These are phyloP conservation scores for Drosophila tripunctata DNA, from an alignment of 2,888 invertebrate genomes.

Conservation along the genomic window DNA sequence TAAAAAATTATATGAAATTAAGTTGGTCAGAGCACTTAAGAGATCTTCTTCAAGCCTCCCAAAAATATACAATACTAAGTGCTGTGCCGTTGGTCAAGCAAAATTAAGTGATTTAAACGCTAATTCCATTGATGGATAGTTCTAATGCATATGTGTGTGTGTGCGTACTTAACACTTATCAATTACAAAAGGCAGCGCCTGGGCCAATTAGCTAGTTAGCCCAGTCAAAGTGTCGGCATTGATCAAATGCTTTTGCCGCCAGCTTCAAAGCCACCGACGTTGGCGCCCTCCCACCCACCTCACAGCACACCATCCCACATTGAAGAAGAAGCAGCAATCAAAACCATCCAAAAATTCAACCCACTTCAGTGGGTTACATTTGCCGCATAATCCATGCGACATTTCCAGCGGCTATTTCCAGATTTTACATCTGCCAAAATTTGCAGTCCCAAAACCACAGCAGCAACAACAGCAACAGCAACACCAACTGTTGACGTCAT, in stretches of 20 bases:
- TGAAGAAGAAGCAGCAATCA: not conserved
- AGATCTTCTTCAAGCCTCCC: slow-evolving; percentile 7
- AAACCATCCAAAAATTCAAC: not conserved
- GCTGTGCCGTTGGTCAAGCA: slow-evolving; percentile 32
- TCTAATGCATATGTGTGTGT: not conserved
- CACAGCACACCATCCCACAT: not conserved
- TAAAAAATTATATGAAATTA: slow-evolving; percentile 5
- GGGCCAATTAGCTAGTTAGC: slow-evolving; percentile 66
- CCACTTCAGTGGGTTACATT: slow-evolving; percentile 23
- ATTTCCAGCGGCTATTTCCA: slow-evolving; percentile 17
- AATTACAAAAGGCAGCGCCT: slow-evolving; percentile 74
- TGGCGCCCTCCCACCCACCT: slow-evolving; percentile 56
- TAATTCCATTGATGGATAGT: slow-evolving; percentile 71
- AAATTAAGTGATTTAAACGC: slow-evolving; percentile 31
- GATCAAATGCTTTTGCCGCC: slow-evolving; percentile 56
- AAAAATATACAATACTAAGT: not conserved
- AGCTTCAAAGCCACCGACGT: slow-evolving; percentile 58
- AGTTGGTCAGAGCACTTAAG: slow-evolving; percentile 35
- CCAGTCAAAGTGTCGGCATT: slow-evolving; percentile 55
- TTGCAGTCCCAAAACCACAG: slow-evolving; percentile 41
- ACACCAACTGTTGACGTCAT: slow-evolving; percentile 62
- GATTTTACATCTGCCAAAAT: slow-evolving; percentile 60
- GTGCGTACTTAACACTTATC: slow-evolving; percentile 50
- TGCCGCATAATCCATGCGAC: slow-evolving; percentile 38
- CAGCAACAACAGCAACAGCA: slow-evolving; percentile 26